Conservation (phyloP, 2,888 invertebrate genomes). For the Tillus elongatus region DNA sequence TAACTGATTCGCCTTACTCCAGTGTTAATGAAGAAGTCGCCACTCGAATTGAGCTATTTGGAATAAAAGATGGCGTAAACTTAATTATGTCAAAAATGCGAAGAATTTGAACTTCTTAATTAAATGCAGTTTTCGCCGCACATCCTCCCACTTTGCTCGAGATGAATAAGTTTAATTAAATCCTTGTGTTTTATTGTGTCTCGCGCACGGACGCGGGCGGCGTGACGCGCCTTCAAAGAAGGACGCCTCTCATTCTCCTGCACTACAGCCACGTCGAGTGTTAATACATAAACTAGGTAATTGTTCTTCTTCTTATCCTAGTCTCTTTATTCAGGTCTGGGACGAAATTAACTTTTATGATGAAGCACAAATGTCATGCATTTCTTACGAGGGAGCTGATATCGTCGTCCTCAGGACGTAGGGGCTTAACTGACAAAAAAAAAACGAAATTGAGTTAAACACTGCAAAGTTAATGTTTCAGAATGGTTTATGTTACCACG, state of each 20-base stretch:
- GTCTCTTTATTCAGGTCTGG: conserved; percentile 8
- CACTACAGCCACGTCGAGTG: neutral
- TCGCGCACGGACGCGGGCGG: too few relatives aligned
- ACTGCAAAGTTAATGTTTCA: too few relatives aligned
- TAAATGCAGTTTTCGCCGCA: conserved; percentile 41
- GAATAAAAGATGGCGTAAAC: conserved; percentile 39
- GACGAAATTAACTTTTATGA: too few relatives aligned
- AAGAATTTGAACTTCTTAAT: conserved; percentile 43
- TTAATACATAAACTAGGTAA: conserved; percentile 6
- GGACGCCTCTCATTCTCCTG: conserved; percentile 11
- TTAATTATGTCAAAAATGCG: conserved; percentile 44
- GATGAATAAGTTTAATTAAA: conserved; percentile 46
- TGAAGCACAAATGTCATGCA: too few relatives aligned
- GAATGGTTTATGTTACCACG: too few relatives aligned
- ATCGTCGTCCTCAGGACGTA: too few relatives aligned
- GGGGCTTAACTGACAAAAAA: too few relatives aligned
- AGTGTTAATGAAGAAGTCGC: conserved; percentile 21
- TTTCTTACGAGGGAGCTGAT: too few relatives aligned
- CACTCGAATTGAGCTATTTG: conserved; percentile 37
- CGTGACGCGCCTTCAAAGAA: conserved; percentile 24
- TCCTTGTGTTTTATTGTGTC: conserved; percentile 42
- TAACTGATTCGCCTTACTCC: too few relatives aligned
- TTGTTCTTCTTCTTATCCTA: neutral
- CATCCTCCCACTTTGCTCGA: conserved; percentile 40
- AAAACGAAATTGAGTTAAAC: too few relatives aligned